phyloP scores from a whole-genome alignment of 2,797 vertebrate species.

The Hipposideros larvatus region DNA sequence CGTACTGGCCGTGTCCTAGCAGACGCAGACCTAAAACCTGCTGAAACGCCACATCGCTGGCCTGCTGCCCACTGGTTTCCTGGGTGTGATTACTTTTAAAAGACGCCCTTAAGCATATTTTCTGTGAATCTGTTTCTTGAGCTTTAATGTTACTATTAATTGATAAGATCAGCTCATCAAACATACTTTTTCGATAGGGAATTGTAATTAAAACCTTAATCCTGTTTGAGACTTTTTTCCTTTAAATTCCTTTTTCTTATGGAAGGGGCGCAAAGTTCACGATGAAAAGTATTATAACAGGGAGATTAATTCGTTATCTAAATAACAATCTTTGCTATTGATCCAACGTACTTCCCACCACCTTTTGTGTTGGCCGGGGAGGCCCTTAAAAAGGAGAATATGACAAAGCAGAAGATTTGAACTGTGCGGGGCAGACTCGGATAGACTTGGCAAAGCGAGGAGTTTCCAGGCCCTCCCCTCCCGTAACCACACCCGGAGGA shows the following conservation, averaged over 20 bases:
- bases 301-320: conserved; percentile 85
- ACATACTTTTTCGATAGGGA: conserved; percentile 86
- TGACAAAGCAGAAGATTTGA: conserved; percentile 82
- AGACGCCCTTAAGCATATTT: conserved; percentile 67
- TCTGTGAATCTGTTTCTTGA: conserved; percentile 78
- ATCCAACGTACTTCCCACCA: conserved; percentile 80
- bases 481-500: background rate
- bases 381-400: conserved; percentile 75
- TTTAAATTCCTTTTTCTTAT: conserved; percentile 82
- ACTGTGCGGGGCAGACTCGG: conserved; percentile 48
- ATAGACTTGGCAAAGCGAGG: conserved; percentile 56
- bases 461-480: background rate
- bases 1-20: background rate
- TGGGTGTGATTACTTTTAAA: conserved; percentile 58
- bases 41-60: background rate
- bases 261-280: conserved; percentile 67
- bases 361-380: conserved; percentile 84
- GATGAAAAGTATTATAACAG: conserved; percentile 74
- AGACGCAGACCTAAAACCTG: background rate
- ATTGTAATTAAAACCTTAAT: conserved; percentile 89
- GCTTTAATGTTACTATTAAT: conserved; percentile 88
- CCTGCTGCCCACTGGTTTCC: background rate
- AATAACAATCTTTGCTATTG: conserved; percentile 84
- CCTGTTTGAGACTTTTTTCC: conserved; percentile 82
- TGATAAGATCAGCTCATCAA: conserved; percentile 88